Percentiles rank a stretch among this genome's conserved stretches.
Evolutionary conservation across 2,888 invertebrate genomes (phyloP).

Genomic region (Hybos culiciformis): DNA sequence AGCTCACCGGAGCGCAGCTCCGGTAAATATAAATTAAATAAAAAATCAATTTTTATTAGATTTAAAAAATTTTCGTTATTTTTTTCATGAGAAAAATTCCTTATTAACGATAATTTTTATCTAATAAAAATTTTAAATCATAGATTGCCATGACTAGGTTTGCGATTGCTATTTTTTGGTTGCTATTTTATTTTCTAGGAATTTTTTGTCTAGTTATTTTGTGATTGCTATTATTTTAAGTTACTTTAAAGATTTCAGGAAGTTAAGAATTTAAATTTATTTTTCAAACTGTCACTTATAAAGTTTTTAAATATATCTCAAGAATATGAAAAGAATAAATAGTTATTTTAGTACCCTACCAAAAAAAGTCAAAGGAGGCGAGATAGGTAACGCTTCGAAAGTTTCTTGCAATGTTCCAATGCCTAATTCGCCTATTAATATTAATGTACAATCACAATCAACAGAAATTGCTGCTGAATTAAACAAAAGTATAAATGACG

Average conservation of each 20-base stretch:
- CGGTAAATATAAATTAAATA: too few relatives aligned
- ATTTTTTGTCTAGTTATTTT: too few relatives aligned
- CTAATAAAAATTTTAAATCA: too few relatives aligned
- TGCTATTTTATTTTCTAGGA: too few relatives aligned
- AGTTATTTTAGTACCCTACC: neutral
- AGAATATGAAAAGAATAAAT: neutral
- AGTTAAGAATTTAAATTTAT: neutral
- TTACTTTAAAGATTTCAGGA: neutral
- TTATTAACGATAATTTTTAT: too few relatives aligned
- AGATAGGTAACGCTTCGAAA: neutral
- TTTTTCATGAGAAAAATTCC: too few relatives aligned
- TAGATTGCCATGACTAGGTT: too few relatives aligned
- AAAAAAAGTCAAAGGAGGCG: neutral
- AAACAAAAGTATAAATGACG: neutral
- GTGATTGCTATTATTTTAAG: neutral
- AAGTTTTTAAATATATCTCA: neutral
- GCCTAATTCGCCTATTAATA: neutral
- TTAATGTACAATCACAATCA: neutral
- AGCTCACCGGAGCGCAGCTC: too few relatives aligned
- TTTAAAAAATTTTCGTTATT: too few relatives aligned
- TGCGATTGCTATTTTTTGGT: too few relatives aligned
- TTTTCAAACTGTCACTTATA: neutral
- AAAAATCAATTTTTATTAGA: too few relatives aligned
- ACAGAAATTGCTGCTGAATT: neutral
- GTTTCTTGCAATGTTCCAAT: neutral